phyloP scores from a whole-genome alignment of 2,113 vertebrate species.

The Gymnorhina tibicen region DNA sequence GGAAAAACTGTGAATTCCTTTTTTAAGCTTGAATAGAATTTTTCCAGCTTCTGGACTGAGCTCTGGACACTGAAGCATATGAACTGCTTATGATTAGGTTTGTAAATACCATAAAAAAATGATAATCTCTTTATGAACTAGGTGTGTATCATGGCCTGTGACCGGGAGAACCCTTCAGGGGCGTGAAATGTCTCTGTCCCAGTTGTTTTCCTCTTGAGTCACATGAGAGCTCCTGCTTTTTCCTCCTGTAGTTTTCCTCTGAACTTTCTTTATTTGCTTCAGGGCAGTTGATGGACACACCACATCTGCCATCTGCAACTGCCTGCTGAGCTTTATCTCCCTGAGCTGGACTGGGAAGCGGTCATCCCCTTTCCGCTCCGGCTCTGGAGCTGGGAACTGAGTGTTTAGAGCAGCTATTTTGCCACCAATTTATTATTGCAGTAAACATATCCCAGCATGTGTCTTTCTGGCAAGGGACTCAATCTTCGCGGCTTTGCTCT shows the following conservation, averaged over 20 bases:
- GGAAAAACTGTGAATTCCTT: background rate
- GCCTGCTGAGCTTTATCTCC: background rate
- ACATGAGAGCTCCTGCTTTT: background rate
- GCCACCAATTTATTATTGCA: background rate
- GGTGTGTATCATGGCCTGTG: background rate
- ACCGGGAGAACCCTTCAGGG: background rate
- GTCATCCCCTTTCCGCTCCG: background rate
- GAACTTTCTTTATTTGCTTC: background rate
- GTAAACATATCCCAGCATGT: background rate
- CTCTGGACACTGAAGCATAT: background rate
- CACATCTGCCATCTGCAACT: background rate
- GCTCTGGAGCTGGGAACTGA: background rate
- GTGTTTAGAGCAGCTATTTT: background rate
- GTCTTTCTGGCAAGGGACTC: background rate
- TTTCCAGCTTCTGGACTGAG: background rate
- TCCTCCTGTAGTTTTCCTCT: slow-evolving; percentile 4
- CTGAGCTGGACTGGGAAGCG: background rate
- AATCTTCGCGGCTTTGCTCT: background rate
- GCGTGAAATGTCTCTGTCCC: rapidly evolving
- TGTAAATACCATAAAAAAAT: background rate
- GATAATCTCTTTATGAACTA: background rate
- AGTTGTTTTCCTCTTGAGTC: background rate
- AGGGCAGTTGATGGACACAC: background rate
- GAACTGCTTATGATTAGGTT: background rate
- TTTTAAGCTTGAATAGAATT: background rate